phyloP scores from a whole-genome alignment of 2,797 vertebrate genomes.

The Leucoraja ocellata region DNA sequence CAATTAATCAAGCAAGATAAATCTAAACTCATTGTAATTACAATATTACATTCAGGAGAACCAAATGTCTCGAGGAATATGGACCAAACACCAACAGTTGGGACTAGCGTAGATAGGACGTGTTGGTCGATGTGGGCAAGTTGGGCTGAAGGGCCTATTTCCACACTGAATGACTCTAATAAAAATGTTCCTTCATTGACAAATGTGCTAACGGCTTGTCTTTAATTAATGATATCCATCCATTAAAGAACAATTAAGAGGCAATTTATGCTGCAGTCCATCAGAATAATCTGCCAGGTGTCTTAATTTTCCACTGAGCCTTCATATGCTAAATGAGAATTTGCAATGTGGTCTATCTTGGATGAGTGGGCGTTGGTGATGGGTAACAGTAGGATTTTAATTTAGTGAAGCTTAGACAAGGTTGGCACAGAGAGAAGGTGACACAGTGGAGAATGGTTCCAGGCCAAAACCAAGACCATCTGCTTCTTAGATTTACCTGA shows the following conservation, averaged over 20 bases:
- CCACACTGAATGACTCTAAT: no score
- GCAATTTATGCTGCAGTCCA: not conserved
- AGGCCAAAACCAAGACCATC: not conserved
- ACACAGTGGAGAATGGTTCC: not conserved
- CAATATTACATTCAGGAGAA: not conserved
- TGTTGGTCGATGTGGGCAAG: no score
- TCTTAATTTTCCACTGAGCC: no score
- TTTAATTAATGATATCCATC: not conserved
- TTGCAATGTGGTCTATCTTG: not conserved
- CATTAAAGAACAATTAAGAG: not conserved
- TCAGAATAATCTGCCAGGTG: not conserved
- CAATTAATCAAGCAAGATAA: no score
- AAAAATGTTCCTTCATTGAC: not conserved
- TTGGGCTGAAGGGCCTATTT: no score
- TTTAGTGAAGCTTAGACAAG: conserved; percentile 1
- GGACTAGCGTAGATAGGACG: no score
- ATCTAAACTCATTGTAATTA: not conserved
- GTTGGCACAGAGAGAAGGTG: not conserved
- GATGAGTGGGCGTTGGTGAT: not conserved
- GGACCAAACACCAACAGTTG: no score
- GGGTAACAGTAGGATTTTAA: not conserved
- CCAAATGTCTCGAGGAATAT: not conserved
- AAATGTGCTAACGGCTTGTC: not conserved
- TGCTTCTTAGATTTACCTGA: conserved; percentile 3
- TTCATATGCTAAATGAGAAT: not conserved